Base-by-base conservation (phyloP, 1,140 invertebrate genomes). In the Drosophila biarmipes region DNA sequence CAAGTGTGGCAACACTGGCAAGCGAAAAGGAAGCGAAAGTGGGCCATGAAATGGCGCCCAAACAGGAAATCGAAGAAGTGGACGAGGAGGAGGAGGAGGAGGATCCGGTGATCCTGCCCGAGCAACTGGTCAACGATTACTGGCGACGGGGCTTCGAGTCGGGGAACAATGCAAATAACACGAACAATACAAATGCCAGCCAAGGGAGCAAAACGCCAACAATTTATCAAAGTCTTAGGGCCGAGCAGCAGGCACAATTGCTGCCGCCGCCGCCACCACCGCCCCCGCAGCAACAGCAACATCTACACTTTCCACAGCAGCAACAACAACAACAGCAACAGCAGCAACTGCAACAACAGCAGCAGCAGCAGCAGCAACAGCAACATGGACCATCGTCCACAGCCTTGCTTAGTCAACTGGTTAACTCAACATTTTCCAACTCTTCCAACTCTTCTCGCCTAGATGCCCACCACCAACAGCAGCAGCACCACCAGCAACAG, bases 51-150 rank as follows among this genome's bases (percentile, higher is more conserved):
- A 48, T 19, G 52, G 35, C 75, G 38, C 21, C 67, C 85, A 62
- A 90, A 80, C 27, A 40, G 73, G 61, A 89, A 21, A 68, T 89
- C 45, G 37, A 80, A 38, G 87, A 86, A 4, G 62, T 63, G 8
- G 63, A 51, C 6, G 48, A 46, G 2, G 7, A 40, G 3, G 56
- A 61, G 3, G 40, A 48, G 8, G 27, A 43, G 14, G 52, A 43
- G 34, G 34, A n/a, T 8, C 15, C 40, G 19, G 29, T 37, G 12
- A 15, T 24, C 27, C 45, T 53, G 42, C 38, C 17, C 34, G 95
- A 96, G 92, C 95, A 96, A 91, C 95, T 96, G 74, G 95, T 96
- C 72, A 95, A 95, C 73, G 95, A 56, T 48, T 91, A 95, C 91
- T 96, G 95, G 95, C 94, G 95, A 89, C 94, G 95, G 80, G 94